These are phyloP conservation scores for Rhodeus uyekii DNA, from an alignment of 2,797 vertebrate species.

Conservation along the genomic window DNA sequence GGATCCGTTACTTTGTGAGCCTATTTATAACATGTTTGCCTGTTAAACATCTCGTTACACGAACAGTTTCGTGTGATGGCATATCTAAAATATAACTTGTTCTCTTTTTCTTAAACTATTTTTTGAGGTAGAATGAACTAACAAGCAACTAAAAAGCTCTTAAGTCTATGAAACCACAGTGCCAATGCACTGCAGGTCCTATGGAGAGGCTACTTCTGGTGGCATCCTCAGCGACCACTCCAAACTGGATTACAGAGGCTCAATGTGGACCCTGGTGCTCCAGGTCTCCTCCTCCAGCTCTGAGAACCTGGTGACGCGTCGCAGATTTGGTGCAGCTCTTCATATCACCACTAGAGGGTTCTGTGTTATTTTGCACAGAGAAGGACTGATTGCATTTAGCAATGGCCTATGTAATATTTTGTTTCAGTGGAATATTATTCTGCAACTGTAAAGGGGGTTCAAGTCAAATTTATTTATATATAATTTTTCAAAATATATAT, in stretches of 20 bases:
- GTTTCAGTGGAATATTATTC: not conserved
- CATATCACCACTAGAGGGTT: slow-evolving; percentile 63
- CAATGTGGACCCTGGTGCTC: slow-evolving; percentile 63
- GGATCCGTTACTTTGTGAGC: not conserved
- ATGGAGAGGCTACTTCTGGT: slow-evolving; percentile 56
- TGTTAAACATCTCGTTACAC: not conserved
- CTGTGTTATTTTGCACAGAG: slow-evolving; percentile 2
- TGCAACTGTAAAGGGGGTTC: not conserved
- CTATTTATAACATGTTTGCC: not conserved
- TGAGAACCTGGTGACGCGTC: slow-evolving; percentile 60
- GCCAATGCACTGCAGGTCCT: slow-evolving; percentile 42
- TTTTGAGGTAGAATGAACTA: slow-evolving; percentile 26
- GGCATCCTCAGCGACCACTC: slow-evolving; percentile 65
- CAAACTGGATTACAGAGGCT: slow-evolving; percentile 59
- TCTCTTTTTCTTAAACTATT: not conserved
- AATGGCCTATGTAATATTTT: not conserved
- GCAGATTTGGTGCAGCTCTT: slow-evolving; percentile 53
- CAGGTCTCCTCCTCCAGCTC: slow-evolving; percentile 72
- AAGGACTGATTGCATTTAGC: not conserved
- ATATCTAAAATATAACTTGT: not conserved
- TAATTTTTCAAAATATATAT: not conserved
- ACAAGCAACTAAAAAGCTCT: not conserved
- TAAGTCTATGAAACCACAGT: slow-evolving; percentile 31
- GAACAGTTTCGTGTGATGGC: not conserved
- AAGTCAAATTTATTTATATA: not conserved